These are phyloP conservation scores for Callochromis pleurospilus DNA, from an alignment of 2,113 vertebrate species.

Conservation along the genomic window DNA sequence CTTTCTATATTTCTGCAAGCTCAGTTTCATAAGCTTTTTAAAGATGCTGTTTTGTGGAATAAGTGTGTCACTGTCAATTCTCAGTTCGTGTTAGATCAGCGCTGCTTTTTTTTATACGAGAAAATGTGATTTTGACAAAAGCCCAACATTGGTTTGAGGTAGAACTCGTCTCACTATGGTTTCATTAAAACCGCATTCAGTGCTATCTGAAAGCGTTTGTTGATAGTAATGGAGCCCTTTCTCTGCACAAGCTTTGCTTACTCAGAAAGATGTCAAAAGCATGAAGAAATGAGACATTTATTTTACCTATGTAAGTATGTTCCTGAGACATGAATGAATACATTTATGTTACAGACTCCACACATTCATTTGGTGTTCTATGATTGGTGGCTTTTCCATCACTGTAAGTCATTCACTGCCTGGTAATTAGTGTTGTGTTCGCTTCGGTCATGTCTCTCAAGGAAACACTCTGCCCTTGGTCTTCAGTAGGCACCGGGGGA, in stretches of 20 bases:
- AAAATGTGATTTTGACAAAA: not conserved
- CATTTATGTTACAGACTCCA: not conserved
- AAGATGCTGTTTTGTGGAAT: not conserved
- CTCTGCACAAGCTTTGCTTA: not conserved
- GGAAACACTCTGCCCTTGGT: conserved; percentile 32
- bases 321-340: not conserved
- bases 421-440: conserved; percentile 41
- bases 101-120: not conserved
- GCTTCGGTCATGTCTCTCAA: conserved; percentile 24
- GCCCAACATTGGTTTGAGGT: not conserved
- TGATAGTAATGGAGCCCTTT: not conserved
- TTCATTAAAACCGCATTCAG: not conserved
- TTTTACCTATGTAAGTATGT: not conserved
- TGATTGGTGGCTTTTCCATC: conserved; percentile 14
- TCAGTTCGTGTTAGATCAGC: not conserved
- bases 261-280: not conserved
- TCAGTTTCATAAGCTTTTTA: not conserved
- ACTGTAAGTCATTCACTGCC: conserved; percentile 11
- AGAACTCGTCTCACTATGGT: not conserved
- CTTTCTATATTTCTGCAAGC: not conserved
- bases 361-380: not conserved
- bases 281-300: not conserved
- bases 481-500: conserved; percentile 14
- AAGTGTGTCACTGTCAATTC: not conserved
- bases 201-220: not conserved